Evolutionary conservation across 2,797 vertebrate species (phyloP), one percentile per base, ranked within the genome.

Genomic region (Crocidura indochinensis): DNA sequence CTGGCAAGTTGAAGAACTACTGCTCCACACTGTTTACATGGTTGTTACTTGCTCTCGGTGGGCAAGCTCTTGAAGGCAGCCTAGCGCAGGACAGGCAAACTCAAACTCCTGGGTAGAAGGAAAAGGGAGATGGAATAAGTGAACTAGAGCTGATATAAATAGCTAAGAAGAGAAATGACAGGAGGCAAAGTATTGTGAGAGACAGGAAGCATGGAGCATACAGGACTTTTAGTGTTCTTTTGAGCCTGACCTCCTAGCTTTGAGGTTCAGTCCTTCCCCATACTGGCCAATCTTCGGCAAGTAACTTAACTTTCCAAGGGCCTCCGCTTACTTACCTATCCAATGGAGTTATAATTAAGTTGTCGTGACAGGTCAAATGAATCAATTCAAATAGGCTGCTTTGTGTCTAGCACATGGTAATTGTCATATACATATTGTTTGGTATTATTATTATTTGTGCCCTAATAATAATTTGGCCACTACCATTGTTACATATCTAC

Each of bases 311-410:
- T 88, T 71, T 10, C 3, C 31, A 27, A 60, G 27, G 22, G 15
- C 44, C 20, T 90, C 38, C 1, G 49, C 92, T 69, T 86, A 71
- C 27, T 69, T 53, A 76, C 79, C n/a, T 10, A 60, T 91, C 22
- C 84, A 53, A 73, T 62, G 38, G 80, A 46, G 53, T 91, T 79
- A 47, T 64, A 44, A 68, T 78, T 65, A 64, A 77, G 46, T 72
- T 80, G 29, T 74, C 62, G 44, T 31, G 17, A 71, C 69, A 44
- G 38, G 15, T 87, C 27, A 38, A 80, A 79, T 72, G 53, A 20
- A 8, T 84, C 53, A 49, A 49, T 8, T 17, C 31, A 22, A 53
- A 53, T 17, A 47, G 31, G 51, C 19, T 62, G 24, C 60, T 90
- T 69, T 71, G 24, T 75, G 68, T 46, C n/a, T 49, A 87, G 62